A percentile compares a stretch with the other conserved stretches of the same genome.
phyloP scores from a whole-genome alignment of 2,113 vertebrate species.

The Dasyurus viverrinus region DNA sequence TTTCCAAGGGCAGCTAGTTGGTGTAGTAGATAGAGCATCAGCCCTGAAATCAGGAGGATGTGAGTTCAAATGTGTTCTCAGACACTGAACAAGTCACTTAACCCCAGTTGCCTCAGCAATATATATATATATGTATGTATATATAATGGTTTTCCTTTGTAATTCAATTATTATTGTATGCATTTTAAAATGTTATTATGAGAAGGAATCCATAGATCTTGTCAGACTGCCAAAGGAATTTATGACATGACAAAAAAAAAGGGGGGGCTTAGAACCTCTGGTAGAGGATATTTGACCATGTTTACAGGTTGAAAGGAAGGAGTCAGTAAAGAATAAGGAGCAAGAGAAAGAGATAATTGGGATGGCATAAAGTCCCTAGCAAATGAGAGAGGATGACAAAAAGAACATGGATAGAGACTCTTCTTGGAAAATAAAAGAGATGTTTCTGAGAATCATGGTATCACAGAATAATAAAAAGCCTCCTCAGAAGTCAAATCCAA shows the following conservation, averaged over 20 bases:
- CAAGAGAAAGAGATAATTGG: not conserved
- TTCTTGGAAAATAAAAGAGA: not conserved
- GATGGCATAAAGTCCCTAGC: not conserved
- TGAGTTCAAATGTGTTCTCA: too few relatives aligned
- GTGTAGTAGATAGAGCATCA: too few relatives aligned
- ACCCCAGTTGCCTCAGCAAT: too few relatives aligned
- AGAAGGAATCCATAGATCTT: not conserved
- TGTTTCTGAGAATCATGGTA: not conserved
- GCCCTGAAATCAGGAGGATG: too few relatives aligned
- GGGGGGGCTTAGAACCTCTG: not conserved
- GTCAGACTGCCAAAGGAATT: not conserved
- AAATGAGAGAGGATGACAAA: not conserved
- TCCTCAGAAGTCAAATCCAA: not conserved
- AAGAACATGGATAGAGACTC: not conserved
- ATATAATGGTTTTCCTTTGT: not conserved
- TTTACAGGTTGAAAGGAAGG: not conserved
- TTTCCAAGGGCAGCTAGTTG: not conserved
- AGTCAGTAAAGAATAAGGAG: not conserved
- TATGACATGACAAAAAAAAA: not conserved
- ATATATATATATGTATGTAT: not conserved
- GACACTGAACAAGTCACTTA: too few relatives aligned
- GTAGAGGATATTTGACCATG: not conserved
- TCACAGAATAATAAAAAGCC: not conserved
- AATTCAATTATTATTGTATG: not conserved
- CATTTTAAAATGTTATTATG: not conserved